These are phyloP conservation scores for Aviceda subcristata DNA, from an alignment of 2,113 vertebrate species.

Conservation along the genomic window DNA sequence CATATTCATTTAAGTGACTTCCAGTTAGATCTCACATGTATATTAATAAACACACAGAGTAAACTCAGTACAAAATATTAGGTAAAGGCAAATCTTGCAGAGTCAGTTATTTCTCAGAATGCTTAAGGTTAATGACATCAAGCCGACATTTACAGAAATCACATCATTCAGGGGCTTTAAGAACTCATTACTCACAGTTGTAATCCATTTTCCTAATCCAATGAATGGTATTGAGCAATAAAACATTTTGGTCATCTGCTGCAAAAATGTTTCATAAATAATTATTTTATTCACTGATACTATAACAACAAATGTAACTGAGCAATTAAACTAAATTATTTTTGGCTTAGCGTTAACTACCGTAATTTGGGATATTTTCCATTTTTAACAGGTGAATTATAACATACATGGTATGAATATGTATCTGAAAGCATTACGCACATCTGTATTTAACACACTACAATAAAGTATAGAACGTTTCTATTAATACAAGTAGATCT, in stretches of 20 bases:
- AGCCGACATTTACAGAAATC: constrained; percentile 1
- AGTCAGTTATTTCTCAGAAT: neutral
- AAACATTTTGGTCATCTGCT: neutral
- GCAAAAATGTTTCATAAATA: constrained; percentile 1
- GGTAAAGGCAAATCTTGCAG: neutral
- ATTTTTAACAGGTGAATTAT: neutral
- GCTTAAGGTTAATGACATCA: neutral
- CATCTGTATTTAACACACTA: neutral
- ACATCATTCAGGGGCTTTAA: neutral
- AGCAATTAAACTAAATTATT: neutral
- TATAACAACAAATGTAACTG: neutral
- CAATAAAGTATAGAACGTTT: neutral
- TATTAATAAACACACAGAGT: neutral
- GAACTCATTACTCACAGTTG: constrained; percentile 5
- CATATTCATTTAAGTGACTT: neutral
- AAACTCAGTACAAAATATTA: neutral
- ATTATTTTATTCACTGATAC: neutral
- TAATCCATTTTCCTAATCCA: constrained; percentile 52
- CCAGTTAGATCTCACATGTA: neutral
- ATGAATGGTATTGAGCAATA: neutral
- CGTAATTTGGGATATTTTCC: neutral
- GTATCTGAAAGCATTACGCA: neutral
- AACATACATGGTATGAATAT: rapidly evolving
- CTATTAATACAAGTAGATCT: neutral
- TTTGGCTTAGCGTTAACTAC: neutral